These are phyloP conservation scores for Amia ocellicauda DNA, from an alignment of 2,113 vertebrate genomes.

Conservation along the genomic window DNA sequence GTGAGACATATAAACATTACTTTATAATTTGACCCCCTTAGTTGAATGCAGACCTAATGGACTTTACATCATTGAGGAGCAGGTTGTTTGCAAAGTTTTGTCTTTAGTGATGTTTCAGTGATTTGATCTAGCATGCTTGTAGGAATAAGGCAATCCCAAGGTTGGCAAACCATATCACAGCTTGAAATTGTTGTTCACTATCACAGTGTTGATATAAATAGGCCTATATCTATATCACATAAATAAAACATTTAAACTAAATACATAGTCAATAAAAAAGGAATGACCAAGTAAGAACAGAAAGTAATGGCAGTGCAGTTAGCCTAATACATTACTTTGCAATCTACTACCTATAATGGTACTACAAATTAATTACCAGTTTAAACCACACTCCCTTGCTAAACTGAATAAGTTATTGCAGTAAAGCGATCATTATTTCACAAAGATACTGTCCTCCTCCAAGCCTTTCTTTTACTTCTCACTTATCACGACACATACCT, in stretches of 20 bases:
- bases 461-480: too few relatives aligned
- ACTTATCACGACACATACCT: too few relatives aligned
- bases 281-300: conserved; percentile 58
- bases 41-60: conserved; percentile 22
- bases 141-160: conserved; percentile 65
- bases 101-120: conserved; percentile 56
- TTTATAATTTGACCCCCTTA: too few relatives aligned
- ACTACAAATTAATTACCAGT: conserved; percentile 62
- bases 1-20: too few relatives aligned
- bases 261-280: conserved; percentile 47
- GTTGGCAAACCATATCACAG: conserved; percentile 56
- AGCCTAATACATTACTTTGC: conserved; percentile 51
- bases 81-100: conserved; percentile 43
- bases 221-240: conserved; percentile 47
- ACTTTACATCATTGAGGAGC: conserved; percentile 21
- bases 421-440: conserved; percentile 42
- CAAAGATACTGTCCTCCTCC: conserved; percentile 42
- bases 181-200: conserved; percentile 50
- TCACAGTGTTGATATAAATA: too few relatives aligned
- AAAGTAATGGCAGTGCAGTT: conserved; percentile 54
- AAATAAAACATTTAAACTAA: conserved; percentile 41
- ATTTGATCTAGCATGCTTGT: conserved; percentile 56
- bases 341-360: conserved; percentile 55
- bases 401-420: conserved; percentile 58
- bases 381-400: conserved; percentile 29